phyloP scores from a whole-genome alignment of 2,888 invertebrate genomes.

The Blastobasis lacticolella region DNA sequence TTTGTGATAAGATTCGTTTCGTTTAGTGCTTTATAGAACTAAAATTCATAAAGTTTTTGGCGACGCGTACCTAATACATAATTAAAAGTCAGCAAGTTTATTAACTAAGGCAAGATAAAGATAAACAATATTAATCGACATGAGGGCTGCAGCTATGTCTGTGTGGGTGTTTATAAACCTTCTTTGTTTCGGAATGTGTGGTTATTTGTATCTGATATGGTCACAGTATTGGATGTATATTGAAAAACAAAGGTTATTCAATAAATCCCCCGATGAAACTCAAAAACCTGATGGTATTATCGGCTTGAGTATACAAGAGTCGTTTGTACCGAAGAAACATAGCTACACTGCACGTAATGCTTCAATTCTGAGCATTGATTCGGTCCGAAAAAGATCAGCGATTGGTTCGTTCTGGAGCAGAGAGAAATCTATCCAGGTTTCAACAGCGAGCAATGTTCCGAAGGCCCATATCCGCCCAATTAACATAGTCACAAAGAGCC shows the following conservation, averaged over 20 bases:
- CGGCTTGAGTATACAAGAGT: conserved; percentile 31
- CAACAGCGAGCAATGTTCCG: conserved; percentile 26
- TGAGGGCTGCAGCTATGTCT: conserved; percentile 79
- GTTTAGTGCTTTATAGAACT: no score
- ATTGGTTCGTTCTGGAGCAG: conserved; percentile 42
- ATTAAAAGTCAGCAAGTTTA: no score
- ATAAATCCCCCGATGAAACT: conserved; percentile 34
- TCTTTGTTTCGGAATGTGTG: conserved; percentile 81
- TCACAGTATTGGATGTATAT: conserved; percentile 81
- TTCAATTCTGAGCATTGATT: conserved; percentile 15
- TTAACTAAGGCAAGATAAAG: no score
- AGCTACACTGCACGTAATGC: conserved; percentile 26
- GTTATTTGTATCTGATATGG: conserved; percentile 82
- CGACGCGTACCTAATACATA: no score
- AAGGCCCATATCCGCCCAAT: conserved; percentile 30
- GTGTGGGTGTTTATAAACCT: conserved; percentile 83
- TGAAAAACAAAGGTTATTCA: conserved; percentile 68
- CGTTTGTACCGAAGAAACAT: conserved; percentile 29
- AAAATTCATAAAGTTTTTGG: no score
- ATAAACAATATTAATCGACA: conserved; percentile 27
- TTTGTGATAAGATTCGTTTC: no score
- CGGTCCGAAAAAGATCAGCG: conserved; percentile 32
- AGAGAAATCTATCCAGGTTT: conserved; percentile 25
- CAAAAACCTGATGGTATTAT: conserved; percentile 26
- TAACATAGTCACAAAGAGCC: conserved; percentile 63